These are phyloP conservation scores for Furcula furcula DNA, from an alignment of 2,888 invertebrate genomes.

Conservation along the genomic window DNA sequence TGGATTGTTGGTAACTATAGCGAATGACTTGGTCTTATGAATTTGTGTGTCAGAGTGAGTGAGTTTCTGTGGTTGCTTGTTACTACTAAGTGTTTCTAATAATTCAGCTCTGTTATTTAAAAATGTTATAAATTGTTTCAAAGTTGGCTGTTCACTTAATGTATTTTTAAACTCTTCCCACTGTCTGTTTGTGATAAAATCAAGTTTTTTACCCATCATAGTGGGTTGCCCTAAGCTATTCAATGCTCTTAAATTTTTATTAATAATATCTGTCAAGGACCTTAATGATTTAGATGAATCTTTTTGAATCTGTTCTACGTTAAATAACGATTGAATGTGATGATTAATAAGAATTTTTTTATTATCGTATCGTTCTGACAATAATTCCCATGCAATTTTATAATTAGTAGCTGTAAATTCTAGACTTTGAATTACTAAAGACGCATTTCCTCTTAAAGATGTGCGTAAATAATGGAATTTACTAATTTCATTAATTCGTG, in stretches of 20 bases:
- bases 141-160: background rate
- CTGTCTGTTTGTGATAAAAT: conserved; percentile 6
- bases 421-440: conserved; percentile 15
- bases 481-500: background rate
- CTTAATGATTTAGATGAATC: conserved; percentile 14
- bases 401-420: conserved; percentile 21
- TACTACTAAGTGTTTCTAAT: conserved; percentile 1
- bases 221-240: conserved; percentile 8
- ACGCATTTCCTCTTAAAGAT: conserved; percentile 13
- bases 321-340: conserved; percentile 23
- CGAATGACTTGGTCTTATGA: background rate
- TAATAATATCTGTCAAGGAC: conserved; percentile 13
- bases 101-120: conserved; percentile 8
- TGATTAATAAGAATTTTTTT: conserved; percentile 19
- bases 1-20: background rate
- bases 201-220: conserved; percentile 20
- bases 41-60: background rate
- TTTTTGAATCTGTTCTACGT: conserved; percentile 11
- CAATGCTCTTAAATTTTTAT: conserved; percentile 19
- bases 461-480: conserved; percentile 5
- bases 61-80: background rate
- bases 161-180: conserved; percentile 14
- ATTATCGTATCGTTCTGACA: conserved; percentile 18
- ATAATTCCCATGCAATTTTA: conserved; percentile 16
- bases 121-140: conserved; percentile 2